These are phyloP conservation scores for Anhinga rufa DNA, from an alignment of 2,113 vertebrate genomes.

Conservation along the genomic window DNA sequence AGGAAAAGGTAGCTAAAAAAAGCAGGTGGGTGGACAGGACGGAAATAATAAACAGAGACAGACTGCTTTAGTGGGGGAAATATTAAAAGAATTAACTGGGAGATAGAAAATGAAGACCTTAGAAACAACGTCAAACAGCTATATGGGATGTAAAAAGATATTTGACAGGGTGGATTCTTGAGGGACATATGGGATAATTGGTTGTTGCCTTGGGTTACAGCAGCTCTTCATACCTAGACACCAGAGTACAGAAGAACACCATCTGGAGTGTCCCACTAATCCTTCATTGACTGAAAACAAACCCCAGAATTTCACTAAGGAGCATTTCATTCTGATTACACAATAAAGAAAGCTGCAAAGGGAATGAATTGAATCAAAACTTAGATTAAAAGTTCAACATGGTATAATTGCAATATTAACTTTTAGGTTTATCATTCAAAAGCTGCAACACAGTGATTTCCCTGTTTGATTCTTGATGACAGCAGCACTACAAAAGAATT, in stretches of 20 bases:
- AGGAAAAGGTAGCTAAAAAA: constrained; percentile 32
- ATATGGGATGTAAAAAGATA: background rate
- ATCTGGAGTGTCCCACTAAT: background rate
- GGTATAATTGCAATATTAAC: background rate
- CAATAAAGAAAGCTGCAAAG: background rate
- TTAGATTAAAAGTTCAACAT: background rate
- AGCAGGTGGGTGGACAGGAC: background rate
- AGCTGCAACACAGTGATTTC: background rate
- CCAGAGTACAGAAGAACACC: background rate
- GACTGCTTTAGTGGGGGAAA: background rate
- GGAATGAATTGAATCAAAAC: background rate
- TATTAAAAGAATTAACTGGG: background rate
- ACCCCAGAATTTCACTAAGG: background rate
- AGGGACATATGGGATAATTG: background rate
- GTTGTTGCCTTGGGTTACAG: background rate
- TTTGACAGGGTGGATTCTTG: background rate
- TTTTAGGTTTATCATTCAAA: background rate
- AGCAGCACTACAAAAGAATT: background rate
- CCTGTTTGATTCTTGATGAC: background rate
- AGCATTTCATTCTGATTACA: background rate
- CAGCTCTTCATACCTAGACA: background rate
- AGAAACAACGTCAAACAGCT: background rate
- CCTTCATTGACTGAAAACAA: background rate
- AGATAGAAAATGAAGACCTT: background rate
- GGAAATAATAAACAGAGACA: constrained; percentile 1